Evolutionary conservation across 2,113 vertebrate genomes (phyloP).

Genomic region (Crypturellus undulatus): DNA sequence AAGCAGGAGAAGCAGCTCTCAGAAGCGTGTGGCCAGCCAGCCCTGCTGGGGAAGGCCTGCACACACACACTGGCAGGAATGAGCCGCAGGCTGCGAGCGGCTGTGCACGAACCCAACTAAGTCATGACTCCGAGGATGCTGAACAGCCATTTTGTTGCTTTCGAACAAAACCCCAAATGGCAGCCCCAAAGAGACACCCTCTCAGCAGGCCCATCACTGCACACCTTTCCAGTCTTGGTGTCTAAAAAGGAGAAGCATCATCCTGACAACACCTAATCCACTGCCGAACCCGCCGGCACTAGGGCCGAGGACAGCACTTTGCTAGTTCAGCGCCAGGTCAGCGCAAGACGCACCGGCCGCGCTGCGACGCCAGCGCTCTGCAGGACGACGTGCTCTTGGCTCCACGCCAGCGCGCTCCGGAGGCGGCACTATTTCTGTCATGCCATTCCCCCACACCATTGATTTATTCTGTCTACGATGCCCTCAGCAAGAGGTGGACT

Average conservation of each 20-base stretch:
- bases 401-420: accelerated
- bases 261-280: neutral
- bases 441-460: neutral
- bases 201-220: neutral
- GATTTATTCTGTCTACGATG: neutral
- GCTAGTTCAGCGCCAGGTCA: neutral
- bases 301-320: neutral
- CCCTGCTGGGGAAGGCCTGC: neutral
- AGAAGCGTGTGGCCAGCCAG: neutral
- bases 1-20: neutral
- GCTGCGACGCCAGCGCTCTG: neutral
- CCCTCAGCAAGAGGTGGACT: neutral
- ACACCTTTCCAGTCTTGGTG: neutral
- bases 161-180: neutral
- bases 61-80: neutral
- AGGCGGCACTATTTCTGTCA: neutral
- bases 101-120: neutral
- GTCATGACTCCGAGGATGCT: neutral
- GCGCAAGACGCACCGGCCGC: no score
- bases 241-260: neutral
- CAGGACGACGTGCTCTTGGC: neutral
- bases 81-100: neutral
- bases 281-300: neutral
- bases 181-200: neutral
- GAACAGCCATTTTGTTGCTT: neutral